A percentile compares a stretch with the other conserved stretches of the same genome.
phyloP scores from a whole-genome alignment of 2,888 invertebrate genomes.

The Polydrusus cervinus region DNA sequence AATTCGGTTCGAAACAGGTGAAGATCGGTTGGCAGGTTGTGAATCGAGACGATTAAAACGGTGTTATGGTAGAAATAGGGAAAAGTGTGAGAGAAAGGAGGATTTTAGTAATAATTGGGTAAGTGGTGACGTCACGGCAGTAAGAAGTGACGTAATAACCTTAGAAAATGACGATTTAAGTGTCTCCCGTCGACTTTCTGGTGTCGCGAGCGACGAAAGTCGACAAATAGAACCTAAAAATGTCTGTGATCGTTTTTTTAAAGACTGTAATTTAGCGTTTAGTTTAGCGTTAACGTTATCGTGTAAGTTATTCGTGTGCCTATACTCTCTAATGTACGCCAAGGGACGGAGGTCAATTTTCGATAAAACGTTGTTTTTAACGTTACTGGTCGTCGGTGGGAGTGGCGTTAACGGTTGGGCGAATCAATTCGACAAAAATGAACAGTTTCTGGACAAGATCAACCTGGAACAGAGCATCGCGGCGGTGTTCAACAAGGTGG shows the following conservation, averaged over 20 bases:
- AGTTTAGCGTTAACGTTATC: constrained; percentile 51
- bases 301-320: constrained; percentile 55
- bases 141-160: constrained; percentile 22
- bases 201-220: constrained; percentile 26
- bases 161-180: constrained; percentile 29
- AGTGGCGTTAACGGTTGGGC: constrained; percentile 59
- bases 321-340: constrained; percentile 50
- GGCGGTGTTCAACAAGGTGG: constrained; percentile 81
- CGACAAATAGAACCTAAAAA: constrained; percentile 42
- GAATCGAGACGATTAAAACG: constrained; percentile 34
- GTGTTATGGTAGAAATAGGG: constrained; percentile 40
- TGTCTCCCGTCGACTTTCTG: constrained; percentile 20
- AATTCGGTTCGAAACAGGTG: not conserved
- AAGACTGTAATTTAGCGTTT: constrained; percentile 54
- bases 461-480: constrained; percentile 79
- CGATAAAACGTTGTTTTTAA: constrained; percentile 42
- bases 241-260: constrained; percentile 55
- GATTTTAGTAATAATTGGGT: not conserved
- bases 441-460: constrained; percentile 74
- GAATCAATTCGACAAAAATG: constrained; percentile 69
- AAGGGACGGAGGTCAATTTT: constrained; percentile 44
- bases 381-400: constrained; percentile 36
- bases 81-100: constrained; percentile 21
- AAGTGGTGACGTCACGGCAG: constrained; percentile 28
- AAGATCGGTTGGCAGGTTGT: constrained; percentile 6